phyloP scores from a whole-genome alignment of 2,113 vertebrate species.

The Eolophus roseicapilla region DNA sequence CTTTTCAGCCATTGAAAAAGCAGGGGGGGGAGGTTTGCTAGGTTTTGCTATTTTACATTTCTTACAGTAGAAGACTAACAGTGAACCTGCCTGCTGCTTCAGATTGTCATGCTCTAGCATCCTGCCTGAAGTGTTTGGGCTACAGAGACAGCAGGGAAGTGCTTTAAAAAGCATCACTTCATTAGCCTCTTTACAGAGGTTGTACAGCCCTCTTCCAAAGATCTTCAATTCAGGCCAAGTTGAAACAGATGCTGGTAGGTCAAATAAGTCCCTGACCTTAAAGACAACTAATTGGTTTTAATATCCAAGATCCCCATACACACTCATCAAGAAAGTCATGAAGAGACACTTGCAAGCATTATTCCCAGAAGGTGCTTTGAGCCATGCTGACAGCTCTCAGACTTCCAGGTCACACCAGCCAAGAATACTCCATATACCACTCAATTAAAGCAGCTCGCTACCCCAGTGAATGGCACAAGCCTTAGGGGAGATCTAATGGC shows the following conservation, averaged over 20 bases:
- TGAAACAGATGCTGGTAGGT: neutral
- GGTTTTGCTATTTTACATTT: neutral
- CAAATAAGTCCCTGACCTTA: constrained; percentile 24
- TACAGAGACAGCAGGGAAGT: constrained; percentile 24
- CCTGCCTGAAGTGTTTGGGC: constrained; percentile 1
- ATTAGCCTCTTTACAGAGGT: constrained; percentile 13
- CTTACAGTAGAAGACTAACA: neutral
- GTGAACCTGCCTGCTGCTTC: neutral
- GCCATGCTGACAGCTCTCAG: constrained; percentile 5
- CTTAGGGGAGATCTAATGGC: neutral
- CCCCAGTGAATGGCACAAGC: neutral
- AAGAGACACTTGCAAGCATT: neutral
- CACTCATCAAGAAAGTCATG: neutral
- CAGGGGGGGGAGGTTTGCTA: neutral
- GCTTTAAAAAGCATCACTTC: constrained; percentile 47
- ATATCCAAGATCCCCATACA: neutral
- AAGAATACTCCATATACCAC: neutral
- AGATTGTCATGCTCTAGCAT: neutral
- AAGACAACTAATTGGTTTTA: constrained; percentile 42
- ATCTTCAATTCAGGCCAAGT: constrained; percentile 40
- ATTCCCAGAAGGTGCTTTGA: constrained; percentile 15
- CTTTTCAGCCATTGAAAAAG: neutral
- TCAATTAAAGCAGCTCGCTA: neutral
- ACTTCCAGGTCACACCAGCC: constrained; percentile 34
- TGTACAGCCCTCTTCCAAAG: neutral